Conservation (phyloP, 2,888 invertebrate species). For the Incurvaria masculella region DNA sequence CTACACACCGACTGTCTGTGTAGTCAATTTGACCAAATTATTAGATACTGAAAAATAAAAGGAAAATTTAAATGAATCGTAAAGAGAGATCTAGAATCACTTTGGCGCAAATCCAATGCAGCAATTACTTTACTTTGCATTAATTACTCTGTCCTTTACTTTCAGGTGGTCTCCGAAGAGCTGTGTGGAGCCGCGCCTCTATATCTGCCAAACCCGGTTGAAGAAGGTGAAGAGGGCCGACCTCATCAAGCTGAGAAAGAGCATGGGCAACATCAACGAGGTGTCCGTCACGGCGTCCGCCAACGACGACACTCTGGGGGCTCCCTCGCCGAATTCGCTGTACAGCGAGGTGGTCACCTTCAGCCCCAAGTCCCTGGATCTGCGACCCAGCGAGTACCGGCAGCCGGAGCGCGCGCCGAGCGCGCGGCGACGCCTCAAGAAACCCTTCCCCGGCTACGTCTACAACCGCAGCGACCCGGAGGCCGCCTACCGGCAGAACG, state of each 20-base stretch:
- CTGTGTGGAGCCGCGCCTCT: conserved; percentile 63
- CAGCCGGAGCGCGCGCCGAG: conserved; percentile 20
- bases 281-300: conserved; percentile 46
- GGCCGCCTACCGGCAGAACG: conserved; percentile 42
- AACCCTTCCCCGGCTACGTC: conserved; percentile 46
- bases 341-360: conserved; percentile 1
- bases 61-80: too few relatives aligned
- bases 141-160: too few relatives aligned
- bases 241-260: conserved; percentile 38
- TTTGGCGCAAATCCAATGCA: too few relatives aligned
- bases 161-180: conserved; percentile 64
- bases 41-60: too few relatives aligned
- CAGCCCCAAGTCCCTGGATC: conserved; percentile 39
- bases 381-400: conserved; percentile 26
- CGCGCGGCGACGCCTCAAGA: conserved; percentile 30
- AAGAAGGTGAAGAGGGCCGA: conserved; percentile 46
- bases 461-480: conserved; percentile 44
- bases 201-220: conserved; percentile 67
- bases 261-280: conserved; percentile 53
- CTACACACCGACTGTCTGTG: too few relatives aligned
- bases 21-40: too few relatives aligned
- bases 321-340: conserved; percentile 34
- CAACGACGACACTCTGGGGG: conserved; percentile 34
- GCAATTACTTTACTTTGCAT: too few relatives aligned
- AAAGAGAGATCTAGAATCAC: too few relatives aligned